Conservation (phyloP, 2,888 invertebrate genomes). For the Piscicola geometra region DNA sequence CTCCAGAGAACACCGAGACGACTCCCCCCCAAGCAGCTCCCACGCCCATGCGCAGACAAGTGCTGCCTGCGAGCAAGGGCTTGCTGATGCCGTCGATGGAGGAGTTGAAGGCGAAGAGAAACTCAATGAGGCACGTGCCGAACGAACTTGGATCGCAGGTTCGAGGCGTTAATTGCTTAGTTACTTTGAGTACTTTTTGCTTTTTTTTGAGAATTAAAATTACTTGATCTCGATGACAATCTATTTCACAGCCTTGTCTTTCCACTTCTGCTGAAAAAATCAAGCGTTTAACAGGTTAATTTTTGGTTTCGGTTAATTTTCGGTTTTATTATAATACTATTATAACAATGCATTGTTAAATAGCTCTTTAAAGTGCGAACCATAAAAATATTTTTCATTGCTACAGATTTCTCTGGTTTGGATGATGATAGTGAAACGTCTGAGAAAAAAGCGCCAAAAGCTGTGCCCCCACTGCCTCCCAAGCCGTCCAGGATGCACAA, state of each 20-base stretch:
- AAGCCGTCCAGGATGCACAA: not conserved
- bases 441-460: not conserved
- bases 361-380: too few relatives aligned
- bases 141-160: not conserved
- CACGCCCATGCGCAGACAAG: not conserved
- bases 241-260: not conserved
- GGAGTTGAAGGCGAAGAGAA: constrained; percentile 25
- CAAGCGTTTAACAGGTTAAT: constrained; percentile 9
- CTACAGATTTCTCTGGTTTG: not conserved
- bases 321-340: too few relatives aligned
- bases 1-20: not conserved
- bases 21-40: not conserved
- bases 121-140: constrained; percentile 20
- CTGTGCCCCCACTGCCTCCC: constrained; percentile 1
- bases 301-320: too few relatives aligned
- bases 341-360: too few relatives aligned
- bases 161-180: not conserved
- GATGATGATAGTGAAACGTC: not conserved
- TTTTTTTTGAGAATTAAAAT: not conserved
- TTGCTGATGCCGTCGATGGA: constrained; percentile 1
- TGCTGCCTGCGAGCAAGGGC: not conserved
- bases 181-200: not conserved
- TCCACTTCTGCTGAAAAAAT: not conserved
- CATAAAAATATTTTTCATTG: not conserved
- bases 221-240: not conserved